Base-by-base conservation (phyloP, 2,888 invertebrate genomes). In the Diaperis boleti region DNA sequence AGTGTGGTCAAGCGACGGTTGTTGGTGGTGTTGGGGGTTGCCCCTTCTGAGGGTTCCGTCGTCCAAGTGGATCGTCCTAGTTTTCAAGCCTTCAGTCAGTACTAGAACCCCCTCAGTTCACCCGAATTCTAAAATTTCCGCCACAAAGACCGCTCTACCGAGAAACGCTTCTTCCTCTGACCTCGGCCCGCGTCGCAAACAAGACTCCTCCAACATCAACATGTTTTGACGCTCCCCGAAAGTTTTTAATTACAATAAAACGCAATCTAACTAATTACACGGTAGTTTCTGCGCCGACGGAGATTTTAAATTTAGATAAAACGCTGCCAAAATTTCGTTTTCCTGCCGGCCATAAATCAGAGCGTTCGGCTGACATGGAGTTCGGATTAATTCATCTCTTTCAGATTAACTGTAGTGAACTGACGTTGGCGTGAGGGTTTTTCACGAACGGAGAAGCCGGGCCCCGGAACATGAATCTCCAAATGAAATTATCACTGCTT, bases 241-340 rank as follows among this genome's bases (percentile, higher is more conserved):
- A 79, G 75, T 79, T 80, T 81, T 80, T 80, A 80, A 80, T 80
- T 80, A 80, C 76, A 76, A 78, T 76, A 75, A 79, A 79, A 79
- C 76, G 78, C 78, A 77, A 79, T 79, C 78, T 73, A 76, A 74
- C 79, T 80, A 81, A 81, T 80, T 81, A 80, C 79, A 76, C 75
- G 78, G 76, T 77, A 76, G 76, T 74, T 75, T 74, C 74, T 70
- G 72, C 70, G 75, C 75, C 75, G 75, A 73, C 76, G 66, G 76
- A 79, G 81, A 81, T 81, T 82, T 81, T 80, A 82, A 81, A 82
- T 81, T 81, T 80, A 81, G 82, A 82, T 81, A 82, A 80, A 80
- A 79, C 79, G 76, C 76, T 81, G 81, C 81, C 82, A 82, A 81
- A 81, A 80, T 81, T 80, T 80, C 79, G 79, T 79, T 79, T 77